Base-by-base conservation (phyloP, 1,140 invertebrate genomes). In the Zaprionus ornatus region DNA sequence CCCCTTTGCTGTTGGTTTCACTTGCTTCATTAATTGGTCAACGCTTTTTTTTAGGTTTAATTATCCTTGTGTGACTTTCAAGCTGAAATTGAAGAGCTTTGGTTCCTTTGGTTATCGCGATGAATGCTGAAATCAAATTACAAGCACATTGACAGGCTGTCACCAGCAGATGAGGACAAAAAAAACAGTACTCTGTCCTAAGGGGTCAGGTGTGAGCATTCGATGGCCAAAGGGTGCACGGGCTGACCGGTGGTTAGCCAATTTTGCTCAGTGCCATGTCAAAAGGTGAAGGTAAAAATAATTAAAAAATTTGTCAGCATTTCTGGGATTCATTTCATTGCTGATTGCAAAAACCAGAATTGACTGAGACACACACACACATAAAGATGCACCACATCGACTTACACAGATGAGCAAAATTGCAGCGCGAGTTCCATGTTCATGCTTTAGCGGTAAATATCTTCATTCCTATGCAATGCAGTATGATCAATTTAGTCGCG, bases 41-140 rank as follows among this genome's bases (percentile, higher is more conserved):
- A 6, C 45, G 6, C 40, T 42, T 48, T 48, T 40, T 37, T 15
- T 4, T 13, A 15, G 1, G 12, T 37, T 1, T 15, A 37, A 4
- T 13, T 42, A 42, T 17, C 15, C 17, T 2, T n/a, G 40, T n/a
- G 7, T 3, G 19, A 21, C 21, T 4, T 12, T 21, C 3, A 21
- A 21, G 4, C 19, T 10, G 10, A 21, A 48, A 21, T 13, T 21
- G 10, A 50, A 21, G 10, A 12, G 19, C 7, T 48, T 48, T 48
- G 7, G 19, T 4, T 13, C 21, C 12, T n/a, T 52, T 52, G n/a
- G n/a, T n/a, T n/a, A 23, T 52, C 19, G 45, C 19, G 61, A 17
- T 45, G n/a, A 35, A 29, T 23, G 17, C 29, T 37, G 5, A 52
- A 63, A 63, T 25, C 29, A 63, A 62, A 62, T 62, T 62, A 32